Base-by-base conservation (phyloP, 2,888 invertebrate genomes). In the Dorcus hopei region DNA sequence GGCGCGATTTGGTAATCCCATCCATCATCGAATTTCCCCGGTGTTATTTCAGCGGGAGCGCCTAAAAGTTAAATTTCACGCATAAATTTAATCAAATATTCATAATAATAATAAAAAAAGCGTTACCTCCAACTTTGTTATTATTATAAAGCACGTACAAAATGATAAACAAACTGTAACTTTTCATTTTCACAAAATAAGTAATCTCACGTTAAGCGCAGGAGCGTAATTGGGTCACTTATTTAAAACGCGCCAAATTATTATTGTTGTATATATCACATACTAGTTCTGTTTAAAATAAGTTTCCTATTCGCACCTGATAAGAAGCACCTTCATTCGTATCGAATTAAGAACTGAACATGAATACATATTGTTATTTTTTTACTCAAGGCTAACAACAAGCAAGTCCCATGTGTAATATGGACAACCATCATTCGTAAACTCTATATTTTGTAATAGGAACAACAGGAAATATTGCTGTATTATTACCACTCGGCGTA, bases 1-100 rank as follows among this genome's bases (percentile, higher is more conserved):
- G 68, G 67, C 9, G 52, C 23, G 26, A 64, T 57, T 50, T 64
- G 55, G 43, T 62, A 69, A 38, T 69, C 61, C 70, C 70, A 70
- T n/a, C 65, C 58, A 59, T 70, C 68, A 39, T 64, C 59, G 48
- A 69, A 70, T 52, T 45, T 45, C 49, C 56, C 43, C 26, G 26
- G 26, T 7, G 26, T 33, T 38, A 52, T 43, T 5, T 45, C 33
- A 9, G 50, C 16, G 3, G 59, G 55, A 47, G 33, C 51, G 38
- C 56, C 59, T 59, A 40, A 7, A 59, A 54, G 43, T 43, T 6
- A 56, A 38, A 43, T 9, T 8, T 8, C 19, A 8, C 26, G 39
- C 11, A 14, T 42, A 42, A 14, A 14, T 42, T 42, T 14, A 42
- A 42, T 42, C 42, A 42, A 11, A 42, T 16, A 14, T 42, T 11